Evolutionary conservation across 2,888 invertebrate species (phyloP).

Genomic region (Trissolcus japonicus): DNA sequence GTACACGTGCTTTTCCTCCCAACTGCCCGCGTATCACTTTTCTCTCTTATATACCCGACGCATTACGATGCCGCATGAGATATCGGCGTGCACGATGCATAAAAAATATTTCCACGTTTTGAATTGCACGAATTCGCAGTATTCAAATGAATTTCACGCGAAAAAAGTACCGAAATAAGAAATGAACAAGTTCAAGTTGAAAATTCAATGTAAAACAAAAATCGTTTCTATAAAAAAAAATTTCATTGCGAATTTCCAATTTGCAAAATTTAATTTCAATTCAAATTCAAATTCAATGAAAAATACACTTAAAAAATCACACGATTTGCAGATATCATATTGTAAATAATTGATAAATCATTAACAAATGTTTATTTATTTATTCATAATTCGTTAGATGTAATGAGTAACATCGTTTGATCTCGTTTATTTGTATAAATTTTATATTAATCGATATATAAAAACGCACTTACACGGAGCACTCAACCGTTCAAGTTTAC

Average conservation of each 20-base stretch:
- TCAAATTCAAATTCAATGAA: too few relatives aligned
- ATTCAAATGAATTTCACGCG: not conserved
- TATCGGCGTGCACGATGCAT: conserved; percentile 22
- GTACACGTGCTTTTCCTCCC: conserved; percentile 55
- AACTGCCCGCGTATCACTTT: conserved; percentile 55
- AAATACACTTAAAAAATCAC: too few relatives aligned
- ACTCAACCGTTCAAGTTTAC: conserved; percentile 30
- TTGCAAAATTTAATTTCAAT: too few relatives aligned
- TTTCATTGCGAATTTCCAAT: too few relatives aligned
- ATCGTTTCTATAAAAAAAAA: too few relatives aligned
- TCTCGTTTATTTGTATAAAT: too few relatives aligned
- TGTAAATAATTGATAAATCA: not conserved
- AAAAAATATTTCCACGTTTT: conserved; percentile 21
- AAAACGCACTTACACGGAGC: conserved; percentile 32
- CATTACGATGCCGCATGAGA: conserved; percentile 21
- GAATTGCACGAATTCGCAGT: conserved; percentile 10
- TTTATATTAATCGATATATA: conserved; percentile 28
- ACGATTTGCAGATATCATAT: too few relatives aligned
- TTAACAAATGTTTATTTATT: not conserved
- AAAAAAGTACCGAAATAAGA: not conserved
- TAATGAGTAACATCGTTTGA: too few relatives aligned
- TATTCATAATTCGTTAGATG: not conserved
- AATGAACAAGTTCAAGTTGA: not conserved
- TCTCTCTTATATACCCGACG: conserved; percentile 27
- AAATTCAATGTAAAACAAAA: too few relatives aligned